phyloP scores from a whole-genome alignment of 1,140 invertebrate genomes.

The Drosophila paulistorum region DNA sequence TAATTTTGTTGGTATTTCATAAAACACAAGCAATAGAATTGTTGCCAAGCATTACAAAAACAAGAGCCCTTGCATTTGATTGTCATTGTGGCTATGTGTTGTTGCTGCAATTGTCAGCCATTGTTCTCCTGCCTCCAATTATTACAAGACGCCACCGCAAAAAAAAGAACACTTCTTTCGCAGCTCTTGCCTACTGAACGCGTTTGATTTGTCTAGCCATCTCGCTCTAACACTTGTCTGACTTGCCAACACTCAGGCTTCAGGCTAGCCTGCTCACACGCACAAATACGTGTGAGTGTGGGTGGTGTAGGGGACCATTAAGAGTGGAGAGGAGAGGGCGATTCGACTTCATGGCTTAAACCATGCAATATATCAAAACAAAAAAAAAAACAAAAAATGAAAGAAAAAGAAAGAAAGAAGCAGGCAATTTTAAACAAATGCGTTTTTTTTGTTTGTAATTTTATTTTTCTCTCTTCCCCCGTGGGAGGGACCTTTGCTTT shows the following conservation, averaged over 20 bases:
- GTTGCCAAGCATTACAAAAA: conserved; percentile 57
- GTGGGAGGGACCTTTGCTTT: conserved; percentile 3
- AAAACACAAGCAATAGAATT: conserved; percentile 44
- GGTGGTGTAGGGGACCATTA: neutral
- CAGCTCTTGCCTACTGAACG: conserved; percentile 45
- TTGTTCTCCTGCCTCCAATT: conserved; percentile 67
- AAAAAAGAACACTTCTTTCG: conserved; percentile 59
- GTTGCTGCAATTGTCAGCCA: conserved; percentile 64
- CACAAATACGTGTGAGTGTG: conserved; percentile 38
- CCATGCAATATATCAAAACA: conserved; percentile 55
- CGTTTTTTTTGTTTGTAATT: neutral
- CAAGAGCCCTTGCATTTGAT: conserved; percentile 22
- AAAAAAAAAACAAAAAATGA: conserved; percentile 1
- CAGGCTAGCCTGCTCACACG: conserved; percentile 34
- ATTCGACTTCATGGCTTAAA: conserved; percentile 16
- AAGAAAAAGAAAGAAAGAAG: conserved; percentile 35
- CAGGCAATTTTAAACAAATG: conserved; percentile 22
- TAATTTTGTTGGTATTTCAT: conserved; percentile 49
- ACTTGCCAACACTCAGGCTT: conserved; percentile 6
- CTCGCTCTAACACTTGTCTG: conserved; percentile 17
- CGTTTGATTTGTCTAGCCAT: conserved; percentile 28
- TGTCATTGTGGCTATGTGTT: conserved; percentile 19
- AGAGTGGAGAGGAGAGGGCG: conserved; percentile 15
- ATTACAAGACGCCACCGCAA: conserved; percentile 77
- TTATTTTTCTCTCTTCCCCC: neutral